Evolutionary conservation across 2,113 vertebrate genomes (phyloP), one percentile per base, ranked within the genome.

Genomic region (Mionectes macconnelli): DNA sequence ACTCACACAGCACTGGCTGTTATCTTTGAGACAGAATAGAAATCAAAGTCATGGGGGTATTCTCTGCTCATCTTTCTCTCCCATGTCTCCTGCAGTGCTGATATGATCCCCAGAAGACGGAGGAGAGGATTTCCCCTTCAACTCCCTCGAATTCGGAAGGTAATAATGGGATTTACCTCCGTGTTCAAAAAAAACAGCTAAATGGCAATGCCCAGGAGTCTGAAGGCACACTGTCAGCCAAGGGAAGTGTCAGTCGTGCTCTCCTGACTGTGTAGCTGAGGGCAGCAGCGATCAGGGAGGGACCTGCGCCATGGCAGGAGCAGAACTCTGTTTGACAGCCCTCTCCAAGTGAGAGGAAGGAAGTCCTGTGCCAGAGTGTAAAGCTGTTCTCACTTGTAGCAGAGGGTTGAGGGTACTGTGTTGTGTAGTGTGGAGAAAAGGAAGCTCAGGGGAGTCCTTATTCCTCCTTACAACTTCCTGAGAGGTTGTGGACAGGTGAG

Each of bases 381-480:
- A 49, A 81, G 7, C 30, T 50, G 35, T 39, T 39, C 30, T 84
- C 40, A 5, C 25, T 23, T 15, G 7, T 31, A 49, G 35, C 13
- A 2, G 0, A 8, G 33, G 6, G 10, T 45, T 39, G 37, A 52
- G 37, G 23, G 16, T 14, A 4, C 21, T 12, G 23, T 0, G 20
- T 2, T 15, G 12, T 60, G 30, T 3, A 21, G 39, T 3, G 6
- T 8, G 5, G 14, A 67, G 18, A 24, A 57, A 59, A 52, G 12
- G 28, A 74, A 28, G 33, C 7, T 75, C 23, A 4, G 28, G 60
- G 14, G 33, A n/a, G 13, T 39, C 3, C 3, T 52, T 21, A 8
- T 45, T 60, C 24, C 20, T 45, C 28, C n/a, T 21, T 21, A 14
- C 10, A 60, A 0, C 10, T 27, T 2, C 25, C 40, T 31, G 40